These are phyloP conservation scores for Bombyx huttoni DNA, from an alignment of 2,888 invertebrate species.

Conservation along the genomic window DNA sequence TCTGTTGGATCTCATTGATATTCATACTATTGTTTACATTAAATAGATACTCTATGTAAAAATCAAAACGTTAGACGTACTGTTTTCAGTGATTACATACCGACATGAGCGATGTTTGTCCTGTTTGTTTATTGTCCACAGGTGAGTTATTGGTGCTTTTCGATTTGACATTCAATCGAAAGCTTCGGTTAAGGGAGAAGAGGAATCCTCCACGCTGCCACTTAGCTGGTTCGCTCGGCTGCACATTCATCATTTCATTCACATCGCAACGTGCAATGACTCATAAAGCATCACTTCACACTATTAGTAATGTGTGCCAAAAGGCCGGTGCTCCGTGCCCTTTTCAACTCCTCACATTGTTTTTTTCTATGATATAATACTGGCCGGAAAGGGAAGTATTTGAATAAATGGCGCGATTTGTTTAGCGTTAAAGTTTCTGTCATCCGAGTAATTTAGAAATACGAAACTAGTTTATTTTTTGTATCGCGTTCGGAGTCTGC, in stretches of 20 bases:
- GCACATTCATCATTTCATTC: slow-evolving; percentile 59
- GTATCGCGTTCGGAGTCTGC: slow-evolving; percentile 36
- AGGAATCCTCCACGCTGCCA: slow-evolving; percentile 63
- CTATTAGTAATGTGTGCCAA: slow-evolving; percentile 40
- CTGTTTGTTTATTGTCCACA: slow-evolving; percentile 35
- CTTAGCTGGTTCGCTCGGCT: slow-evolving; percentile 49
- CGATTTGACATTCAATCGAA: slow-evolving; percentile 49
- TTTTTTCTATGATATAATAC: slow-evolving; percentile 15
- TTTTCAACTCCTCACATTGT: slow-evolving; percentile 19
- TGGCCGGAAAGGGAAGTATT: slow-evolving; percentile 15
- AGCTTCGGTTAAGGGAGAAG: slow-evolving; percentile 59
- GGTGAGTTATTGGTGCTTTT: slow-evolving; percentile 35
- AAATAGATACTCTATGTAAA: not conserved
- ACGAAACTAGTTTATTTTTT: slow-evolving; percentile 33
- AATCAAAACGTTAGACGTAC: not conserved
- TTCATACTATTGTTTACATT: too few relatives aligned
- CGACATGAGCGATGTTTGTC: slow-evolving; percentile 28
- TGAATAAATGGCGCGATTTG: slow-evolving; percentile 15
- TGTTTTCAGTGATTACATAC: slow-evolving; percentile 23
- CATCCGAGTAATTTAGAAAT: slow-evolving; percentile 17
- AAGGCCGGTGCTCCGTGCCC: slow-evolving; percentile 34
- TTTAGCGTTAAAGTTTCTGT: slow-evolving; percentile 11
- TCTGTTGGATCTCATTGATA: too few relatives aligned
- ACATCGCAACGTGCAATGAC: slow-evolving; percentile 52
- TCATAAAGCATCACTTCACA: slow-evolving; percentile 43